These are phyloP conservation scores for Astur gentilis DNA, from an alignment of 2,113 vertebrate genomes.

Conservation along the genomic window DNA sequence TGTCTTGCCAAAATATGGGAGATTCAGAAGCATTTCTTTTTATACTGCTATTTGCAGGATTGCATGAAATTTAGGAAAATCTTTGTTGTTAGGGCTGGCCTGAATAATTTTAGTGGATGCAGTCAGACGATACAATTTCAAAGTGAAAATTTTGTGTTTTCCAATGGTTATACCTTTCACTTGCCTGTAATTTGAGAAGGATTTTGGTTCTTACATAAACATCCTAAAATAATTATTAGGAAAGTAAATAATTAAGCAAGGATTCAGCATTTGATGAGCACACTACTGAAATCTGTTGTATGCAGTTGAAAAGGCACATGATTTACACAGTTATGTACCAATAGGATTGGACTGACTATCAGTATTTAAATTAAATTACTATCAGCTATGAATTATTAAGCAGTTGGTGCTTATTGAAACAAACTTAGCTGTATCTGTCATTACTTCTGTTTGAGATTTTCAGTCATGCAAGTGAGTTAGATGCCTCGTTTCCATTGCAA, in stretches of 20 bases:
- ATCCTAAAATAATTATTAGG: background rate
- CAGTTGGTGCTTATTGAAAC: background rate
- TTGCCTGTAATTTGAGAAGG: background rate
- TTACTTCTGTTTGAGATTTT: background rate
- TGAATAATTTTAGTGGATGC: background rate
- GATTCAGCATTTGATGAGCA: background rate
- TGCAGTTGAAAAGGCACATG: background rate
- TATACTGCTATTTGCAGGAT: background rate
- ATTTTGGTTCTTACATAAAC: background rate
- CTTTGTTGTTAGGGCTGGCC: background rate
- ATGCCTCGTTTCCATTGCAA: accelerated
- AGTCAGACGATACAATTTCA: background rate
- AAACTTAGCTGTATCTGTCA: background rate
- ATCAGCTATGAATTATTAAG: background rate
- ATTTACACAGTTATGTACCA: background rate
- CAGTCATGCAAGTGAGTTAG: background rate
- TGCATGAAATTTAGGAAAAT: background rate
- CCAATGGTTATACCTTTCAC: background rate
- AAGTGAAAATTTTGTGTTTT: background rate
- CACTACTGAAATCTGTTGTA: background rate
- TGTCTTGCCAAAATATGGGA: background rate
- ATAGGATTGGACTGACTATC: background rate
- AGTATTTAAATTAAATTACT: background rate
- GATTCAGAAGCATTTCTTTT: background rate
- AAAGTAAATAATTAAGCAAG: background rate